Base-by-base conservation (phyloP, 2,113 vertebrate species). In the Synchiropus splendidus region DNA sequence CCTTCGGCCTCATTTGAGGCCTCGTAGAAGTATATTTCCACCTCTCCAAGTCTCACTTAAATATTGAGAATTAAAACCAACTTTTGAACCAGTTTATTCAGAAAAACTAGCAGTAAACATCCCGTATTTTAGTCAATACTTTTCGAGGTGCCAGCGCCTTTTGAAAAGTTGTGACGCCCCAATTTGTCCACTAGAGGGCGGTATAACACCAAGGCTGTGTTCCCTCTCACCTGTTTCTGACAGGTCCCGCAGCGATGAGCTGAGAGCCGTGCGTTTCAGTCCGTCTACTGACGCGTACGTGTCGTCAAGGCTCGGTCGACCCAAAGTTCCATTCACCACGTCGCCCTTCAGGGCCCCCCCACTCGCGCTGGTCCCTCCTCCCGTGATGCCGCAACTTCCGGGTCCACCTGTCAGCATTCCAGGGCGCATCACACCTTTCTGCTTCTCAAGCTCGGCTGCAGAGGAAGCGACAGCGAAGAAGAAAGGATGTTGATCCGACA, bases 381-480 rank as follows among this genome's bases (percentile, higher is more conserved):
- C 83, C 6, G 70, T 40, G 1, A 43, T 18, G 39, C 70, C 72
- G 31, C 72, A 60, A 0, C 67, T 59, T 16, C 52, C 58, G 0
- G 61, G 16, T 14, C 76, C 74, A 17, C 79, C 81, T 9, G 77
- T 83, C 42, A 89, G 51, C 45, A 83, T 50, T 1, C 85, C 84
- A 42, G 91, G 87, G 46, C 90, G 86, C 85, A 92, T 89, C 61
- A 89, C 83, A 11, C 91, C 90, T 70, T 92, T 92, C 83, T 94
- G 90, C 70, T 94, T 94, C 74, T 93, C 91, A 3, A 94, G 74
- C 60, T 93, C 91, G 9, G 90, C 91, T 92, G 84, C 16, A 58
- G n/a, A 8, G 1, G 16, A 38, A 41, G 40, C 10, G 13, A 60
- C 8, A n/a, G n/a, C n/a, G n/a, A n/a, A n/a, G 9, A 49, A 18